phyloP scores from a whole-genome alignment of 2,888 invertebrate species.

The Leptodirus hochenwartii region DNA sequence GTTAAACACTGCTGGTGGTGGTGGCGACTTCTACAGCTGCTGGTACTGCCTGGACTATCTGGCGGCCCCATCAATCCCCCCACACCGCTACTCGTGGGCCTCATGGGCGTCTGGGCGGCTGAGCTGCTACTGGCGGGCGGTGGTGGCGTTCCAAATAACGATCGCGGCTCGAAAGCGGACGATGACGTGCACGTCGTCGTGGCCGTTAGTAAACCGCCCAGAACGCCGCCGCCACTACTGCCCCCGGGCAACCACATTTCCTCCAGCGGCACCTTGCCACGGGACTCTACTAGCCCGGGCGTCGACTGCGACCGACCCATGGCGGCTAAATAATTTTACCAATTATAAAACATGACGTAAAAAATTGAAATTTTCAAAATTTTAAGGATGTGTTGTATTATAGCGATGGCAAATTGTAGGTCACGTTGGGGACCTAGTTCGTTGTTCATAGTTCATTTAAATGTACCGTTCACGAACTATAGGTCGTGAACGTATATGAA shows the following conservation, averaged over 20 bases:
- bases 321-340: conserved; percentile 68
- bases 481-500: no score
- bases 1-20: no score
- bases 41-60: conserved; percentile 25
- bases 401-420: no score
- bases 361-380: no score
- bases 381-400: no score
- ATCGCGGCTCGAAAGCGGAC: conserved; percentile 15
- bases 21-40: conserved; percentile 27
- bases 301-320: conserved; percentile 93
- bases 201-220: conserved; percentile 20
- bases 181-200: conserved; percentile 3
- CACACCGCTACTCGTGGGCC: conserved; percentile 19
- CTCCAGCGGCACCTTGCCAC: conserved; percentile 75
- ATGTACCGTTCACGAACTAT: no score
- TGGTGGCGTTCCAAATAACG: conserved; percentile 29
- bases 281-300: conserved; percentile 85
- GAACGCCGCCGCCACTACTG: no score
- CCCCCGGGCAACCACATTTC: conserved; percentile 57
- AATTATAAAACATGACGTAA: conserved; percentile 7
- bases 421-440: no score
- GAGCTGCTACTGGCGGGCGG: conserved; percentile 24
- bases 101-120: conserved; percentile 19
- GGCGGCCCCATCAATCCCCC: conserved; percentile 19
- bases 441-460: no score